These are phyloP conservation scores for Dendrolimus pini DNA, from an alignment of 2,888 invertebrate genomes.

Conservation along the genomic window DNA sequence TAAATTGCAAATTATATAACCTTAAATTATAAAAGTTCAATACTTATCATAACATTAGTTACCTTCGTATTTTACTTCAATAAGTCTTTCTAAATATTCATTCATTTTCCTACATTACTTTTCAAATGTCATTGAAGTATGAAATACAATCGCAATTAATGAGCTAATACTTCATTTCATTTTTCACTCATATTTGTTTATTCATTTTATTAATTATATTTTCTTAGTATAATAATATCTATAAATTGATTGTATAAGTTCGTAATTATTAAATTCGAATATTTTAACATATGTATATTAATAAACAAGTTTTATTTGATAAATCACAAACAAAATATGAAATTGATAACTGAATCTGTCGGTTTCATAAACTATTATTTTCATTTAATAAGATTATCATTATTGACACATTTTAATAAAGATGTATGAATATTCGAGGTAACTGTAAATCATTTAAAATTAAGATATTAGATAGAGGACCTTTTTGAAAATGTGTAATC, in stretches of 20 bases:
- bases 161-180: slow-evolving; percentile 65
- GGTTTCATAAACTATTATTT: slow-evolving; percentile 52
- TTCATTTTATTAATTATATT: slow-evolving; percentile 75
- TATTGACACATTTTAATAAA: slow-evolving; percentile 30
- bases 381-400: slow-evolving; percentile 47
- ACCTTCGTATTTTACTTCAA: slow-evolving; percentile 73
- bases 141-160: slow-evolving; percentile 73
- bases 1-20: slow-evolving; percentile 6
- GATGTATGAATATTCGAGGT: slow-evolving; percentile 29
- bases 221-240: slow-evolving; percentile 78
- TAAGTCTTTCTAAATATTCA: slow-evolving; percentile 77
- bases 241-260: slow-evolving; percentile 77
- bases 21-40: slow-evolving; percentile 38
- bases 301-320: slow-evolving; percentile 75
- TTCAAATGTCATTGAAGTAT: slow-evolving; percentile 73
- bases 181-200: slow-evolving; percentile 73
- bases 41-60: slow-evolving; percentile 71
- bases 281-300: slow-evolving; percentile 78
- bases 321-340: slow-evolving; percentile 59
- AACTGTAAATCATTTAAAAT: slow-evolving; percentile 12
- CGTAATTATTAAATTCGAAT: slow-evolving; percentile 78
- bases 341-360: slow-evolving; percentile 43
- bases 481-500: background rate
- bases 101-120: slow-evolving; percentile 72
- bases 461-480: slow-evolving; percentile 4